Base-by-base conservation (phyloP, 2,888 invertebrate genomes). In the Synergus umbraculus region DNA sequence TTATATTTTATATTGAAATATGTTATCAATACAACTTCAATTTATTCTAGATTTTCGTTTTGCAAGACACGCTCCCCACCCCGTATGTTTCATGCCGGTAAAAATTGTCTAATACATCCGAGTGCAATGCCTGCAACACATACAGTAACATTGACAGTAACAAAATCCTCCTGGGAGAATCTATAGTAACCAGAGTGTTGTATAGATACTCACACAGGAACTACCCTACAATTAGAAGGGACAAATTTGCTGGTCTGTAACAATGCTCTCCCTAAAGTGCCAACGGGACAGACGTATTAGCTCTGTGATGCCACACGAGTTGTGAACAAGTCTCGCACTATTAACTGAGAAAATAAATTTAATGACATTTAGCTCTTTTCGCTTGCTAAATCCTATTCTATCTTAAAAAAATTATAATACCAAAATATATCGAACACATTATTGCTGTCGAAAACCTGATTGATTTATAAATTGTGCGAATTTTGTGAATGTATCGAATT, bases 211-310 rank as follows among this genome's bases (percentile, higher is more conserved):
- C 46, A 29, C 49, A 15, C 44, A 69, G 69, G 69, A 46, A 46
- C 69, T 69, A 46, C 49, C 69, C 69, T 69, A 69, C 69, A 69
- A 69, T 69, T 69, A 69, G 69, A 49, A 69, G 69, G 69, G 46
- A 69, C 69, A 69, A 69, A 69, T 69, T 69, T 69, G 46, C 46
- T 46, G 37, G 46, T 69, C 44, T 67, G 46, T 22, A 46, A 69
- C 69, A 69, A 69, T 69, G 43, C 69, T 49, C 69, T 46, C 54
- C 54, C 69, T 49, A 46, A 69, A 69, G 69, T 22, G 69, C 22
- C 46, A 46, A 22, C 46, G 18, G 46, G 46, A 69, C 22, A 69
- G 46, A 44, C 29, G 46, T 54, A 54, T 54, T 54, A 54, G 54
- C 54, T n/a, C 54, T 54, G n/a, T 54, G 54, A 54, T 54, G 54